Evolutionary conservation across 1,140 invertebrate genomes (phyloP).

Genomic region (Hyles euphorbiae): DNA sequence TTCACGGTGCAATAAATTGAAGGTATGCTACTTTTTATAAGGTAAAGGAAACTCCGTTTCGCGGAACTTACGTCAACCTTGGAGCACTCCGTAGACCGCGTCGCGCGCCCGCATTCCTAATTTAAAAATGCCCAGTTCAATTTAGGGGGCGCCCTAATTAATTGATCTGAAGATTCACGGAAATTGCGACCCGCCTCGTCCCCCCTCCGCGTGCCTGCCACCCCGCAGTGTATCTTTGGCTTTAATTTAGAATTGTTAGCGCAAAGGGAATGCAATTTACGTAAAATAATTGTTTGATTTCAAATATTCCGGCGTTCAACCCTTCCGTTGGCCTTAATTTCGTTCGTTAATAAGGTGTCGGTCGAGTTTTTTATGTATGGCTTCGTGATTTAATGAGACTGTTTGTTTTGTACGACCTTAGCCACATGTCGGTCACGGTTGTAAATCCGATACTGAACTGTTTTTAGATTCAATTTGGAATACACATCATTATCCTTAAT

Average conservation of each 20-base stretch:
- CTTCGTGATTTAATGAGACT: too few relatives aligned
- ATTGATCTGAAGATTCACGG: slow-evolving; percentile 66
- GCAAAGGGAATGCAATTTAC: slow-evolving; percentile 70
- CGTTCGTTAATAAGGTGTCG: slow-evolving; percentile 26
- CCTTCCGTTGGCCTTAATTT: slow-evolving; percentile 41
- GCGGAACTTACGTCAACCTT: too few relatives aligned
- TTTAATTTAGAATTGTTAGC: slow-evolving; percentile 72
- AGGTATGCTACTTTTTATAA: too few relatives aligned
- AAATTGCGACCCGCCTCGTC: slow-evolving; percentile 42
- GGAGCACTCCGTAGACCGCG: background rate
- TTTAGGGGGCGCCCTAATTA: slow-evolving; percentile 63
- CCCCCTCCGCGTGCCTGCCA: slow-evolving; percentile 6
- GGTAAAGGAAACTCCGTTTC: too few relatives aligned
- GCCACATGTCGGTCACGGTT: too few relatives aligned
- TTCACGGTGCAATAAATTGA: too few relatives aligned
- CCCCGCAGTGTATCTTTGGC: slow-evolving; percentile 57
- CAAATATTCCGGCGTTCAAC: slow-evolving; percentile 46
- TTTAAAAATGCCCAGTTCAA: slow-evolving; percentile 59
- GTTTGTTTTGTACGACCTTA: too few relatives aligned
- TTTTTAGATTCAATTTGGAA: too few relatives aligned
- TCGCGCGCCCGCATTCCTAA: slow-evolving; percentile 22
- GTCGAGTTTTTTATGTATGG: background rate
- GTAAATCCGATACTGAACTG: too few relatives aligned
- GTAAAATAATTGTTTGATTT: slow-evolving; percentile 73
- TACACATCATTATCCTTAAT: too few relatives aligned